A percentile compares a stretch with the other conserved stretches of the same genome.
phyloP scores from a whole-genome alignment of 64 coral and sea anemone genomes.

The Platygyra sinensis region DNA sequence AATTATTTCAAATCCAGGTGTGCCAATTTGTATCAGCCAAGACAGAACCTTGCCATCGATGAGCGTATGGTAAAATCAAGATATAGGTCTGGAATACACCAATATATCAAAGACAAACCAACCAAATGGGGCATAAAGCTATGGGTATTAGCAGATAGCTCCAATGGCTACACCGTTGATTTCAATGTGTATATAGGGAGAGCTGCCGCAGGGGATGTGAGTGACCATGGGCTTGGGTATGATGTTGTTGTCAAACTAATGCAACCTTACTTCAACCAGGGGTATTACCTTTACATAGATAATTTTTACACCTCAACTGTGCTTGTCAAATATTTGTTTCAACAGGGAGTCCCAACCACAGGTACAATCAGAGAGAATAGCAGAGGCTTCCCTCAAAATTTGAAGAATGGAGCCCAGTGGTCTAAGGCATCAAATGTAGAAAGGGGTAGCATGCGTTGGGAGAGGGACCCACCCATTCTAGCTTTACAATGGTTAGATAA shows the following conservation, averaged over 20 bases:
- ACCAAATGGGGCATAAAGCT: no score
- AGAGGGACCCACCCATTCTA: slow-evolving; percentile 29
- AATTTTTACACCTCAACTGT: slow-evolving; percentile 66
- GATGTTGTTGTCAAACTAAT: slow-evolving; percentile 50
- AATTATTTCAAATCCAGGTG: no score
- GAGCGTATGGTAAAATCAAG: no score
- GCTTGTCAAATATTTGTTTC: slow-evolving; percentile 21
- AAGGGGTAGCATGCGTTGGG: slow-evolving; percentile 49
- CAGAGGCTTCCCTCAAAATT: slow-evolving; percentile 38
- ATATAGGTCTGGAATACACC: no score
- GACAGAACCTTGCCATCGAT: no score
- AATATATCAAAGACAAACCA: no score
- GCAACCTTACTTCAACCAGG: slow-evolving; percentile 21
- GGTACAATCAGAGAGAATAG: slow-evolving; percentile 56
- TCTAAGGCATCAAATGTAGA: not conserved
- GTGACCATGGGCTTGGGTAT: slow-evolving; percentile 55
- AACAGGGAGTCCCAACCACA: slow-evolving; percentile 29
- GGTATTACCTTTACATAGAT: slow-evolving; percentile 49
- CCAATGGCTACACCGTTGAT: no score
- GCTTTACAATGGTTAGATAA: slow-evolving; percentile 71
- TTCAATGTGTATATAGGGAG: no score
- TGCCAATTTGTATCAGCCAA: no score
- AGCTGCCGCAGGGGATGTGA: not conserved
- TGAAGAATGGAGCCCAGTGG: slow-evolving; percentile 62
- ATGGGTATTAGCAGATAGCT: no score